These are phyloP conservation scores for Axis porcinus DNA, from an alignment of 2,113 vertebrate species.

Conservation along the genomic window DNA sequence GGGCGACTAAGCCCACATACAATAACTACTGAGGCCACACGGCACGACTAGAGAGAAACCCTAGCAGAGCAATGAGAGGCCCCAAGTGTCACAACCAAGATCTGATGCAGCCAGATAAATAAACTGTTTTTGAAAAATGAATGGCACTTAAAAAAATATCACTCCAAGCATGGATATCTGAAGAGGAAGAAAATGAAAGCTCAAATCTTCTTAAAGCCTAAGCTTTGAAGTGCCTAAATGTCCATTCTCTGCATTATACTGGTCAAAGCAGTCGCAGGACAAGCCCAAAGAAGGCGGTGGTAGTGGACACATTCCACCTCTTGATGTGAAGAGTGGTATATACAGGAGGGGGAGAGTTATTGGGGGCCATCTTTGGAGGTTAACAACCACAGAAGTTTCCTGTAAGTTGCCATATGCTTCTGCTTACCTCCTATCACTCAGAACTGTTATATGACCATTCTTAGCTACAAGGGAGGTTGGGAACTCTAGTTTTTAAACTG, in stretches of 20 bases:
- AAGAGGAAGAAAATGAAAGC: neutral
- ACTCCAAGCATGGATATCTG: neutral
- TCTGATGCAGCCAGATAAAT: neutral
- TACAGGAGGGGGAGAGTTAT: too few relatives aligned
- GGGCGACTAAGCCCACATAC: neutral
- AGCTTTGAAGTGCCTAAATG: neutral
- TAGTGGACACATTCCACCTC: neutral
- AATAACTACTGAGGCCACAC: accelerated
- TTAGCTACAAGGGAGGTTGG: neutral
- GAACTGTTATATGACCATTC: neutral
- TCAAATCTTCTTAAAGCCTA: neutral
- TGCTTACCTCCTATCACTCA: neutral
- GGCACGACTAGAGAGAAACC: neutral
- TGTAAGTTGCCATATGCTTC: neutral
- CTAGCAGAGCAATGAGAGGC: neutral
- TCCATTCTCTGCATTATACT: neutral
- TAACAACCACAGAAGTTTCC: neutral
- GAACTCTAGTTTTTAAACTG: neutral
- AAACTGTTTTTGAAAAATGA: neutral
- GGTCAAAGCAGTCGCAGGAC: neutral
- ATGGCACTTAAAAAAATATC: neutral
- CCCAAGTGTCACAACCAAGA: neutral
- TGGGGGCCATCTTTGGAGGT: neutral
- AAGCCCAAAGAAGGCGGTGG: neutral
- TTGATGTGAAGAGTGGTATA: neutral